Evolutionary conservation across 2,888 invertebrate species (phyloP).

Genomic region (Phortica magna): DNA sequence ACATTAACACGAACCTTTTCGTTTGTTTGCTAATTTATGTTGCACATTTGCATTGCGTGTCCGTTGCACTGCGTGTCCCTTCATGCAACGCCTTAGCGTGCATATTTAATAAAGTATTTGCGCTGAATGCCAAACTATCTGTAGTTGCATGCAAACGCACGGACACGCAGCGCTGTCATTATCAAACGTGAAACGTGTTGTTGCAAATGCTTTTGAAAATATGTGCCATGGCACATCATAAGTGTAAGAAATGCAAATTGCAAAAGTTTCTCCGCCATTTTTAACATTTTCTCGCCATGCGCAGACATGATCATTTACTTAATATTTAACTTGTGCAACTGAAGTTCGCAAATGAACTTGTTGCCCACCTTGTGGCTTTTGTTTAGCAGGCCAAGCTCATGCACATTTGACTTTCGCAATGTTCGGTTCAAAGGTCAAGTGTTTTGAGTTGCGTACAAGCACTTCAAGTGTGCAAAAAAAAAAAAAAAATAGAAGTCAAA

Average conservation of each 20-base stretch:
- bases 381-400: too few species aligned
- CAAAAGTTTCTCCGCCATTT: background rate
- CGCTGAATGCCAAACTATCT: background rate
- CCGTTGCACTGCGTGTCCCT: background rate
- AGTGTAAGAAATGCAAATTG: background rate
- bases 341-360: too few species aligned
- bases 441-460: too few species aligned
- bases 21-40: conserved; percentile 54
- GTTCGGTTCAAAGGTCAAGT: too few species aligned
- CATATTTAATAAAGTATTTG: conserved; percentile 14
- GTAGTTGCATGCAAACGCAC: background rate
- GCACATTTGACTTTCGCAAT: too few species aligned
- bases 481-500: too few species aligned
- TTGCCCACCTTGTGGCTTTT: too few species aligned
- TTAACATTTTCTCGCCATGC: too few species aligned
- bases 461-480: too few species aligned
- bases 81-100: background rate
- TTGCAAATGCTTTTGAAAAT: background rate
- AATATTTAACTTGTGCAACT: too few species aligned
- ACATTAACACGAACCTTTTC: conserved; percentile 56
- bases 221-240: background rate
- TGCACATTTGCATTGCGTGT: conserved; percentile 28
- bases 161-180: background rate
- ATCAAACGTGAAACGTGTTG: conserved; percentile 7
- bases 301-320: too few species aligned